Evolutionary conservation across 2,113 vertebrate genomes (phyloP).

Genomic region (Rynchops niger): DNA sequence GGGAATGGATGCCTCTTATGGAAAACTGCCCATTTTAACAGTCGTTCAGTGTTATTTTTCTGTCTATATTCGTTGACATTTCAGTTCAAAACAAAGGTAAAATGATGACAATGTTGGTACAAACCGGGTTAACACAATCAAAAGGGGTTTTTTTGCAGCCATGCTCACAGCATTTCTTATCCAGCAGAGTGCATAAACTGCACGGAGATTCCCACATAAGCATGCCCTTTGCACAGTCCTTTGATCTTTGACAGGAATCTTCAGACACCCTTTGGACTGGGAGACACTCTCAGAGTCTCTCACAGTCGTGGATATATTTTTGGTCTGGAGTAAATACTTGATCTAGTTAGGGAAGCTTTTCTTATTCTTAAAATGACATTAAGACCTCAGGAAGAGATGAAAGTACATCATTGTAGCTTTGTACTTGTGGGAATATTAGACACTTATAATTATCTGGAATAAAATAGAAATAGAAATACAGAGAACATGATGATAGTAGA

Average conservation of each 20-base stretch:
- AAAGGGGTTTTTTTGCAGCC: background rate
- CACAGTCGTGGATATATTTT: background rate
- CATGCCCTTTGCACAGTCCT: background rate
- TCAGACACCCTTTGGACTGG: slow-evolving; percentile 2
- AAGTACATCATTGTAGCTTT: background rate
- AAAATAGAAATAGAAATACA: slow-evolving; percentile 2
- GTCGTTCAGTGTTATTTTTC: background rate
- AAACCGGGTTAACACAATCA: background rate
- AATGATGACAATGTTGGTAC: background rate
- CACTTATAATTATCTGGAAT: background rate
- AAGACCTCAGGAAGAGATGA: slow-evolving; percentile 13
- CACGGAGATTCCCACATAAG: background rate
- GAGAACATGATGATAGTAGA: background rate
- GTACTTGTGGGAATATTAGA: slow-evolving; percentile 9
- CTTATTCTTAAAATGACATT: background rate
- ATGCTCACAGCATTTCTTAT: background rate
- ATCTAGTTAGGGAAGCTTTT: background rate
- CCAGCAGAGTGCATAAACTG: slow-evolving; percentile 17
- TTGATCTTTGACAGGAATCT: slow-evolving; percentile 37
- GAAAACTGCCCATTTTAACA: background rate
- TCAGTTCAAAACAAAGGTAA: background rate
- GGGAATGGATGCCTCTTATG: background rate
- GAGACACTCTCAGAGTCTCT: background rate
- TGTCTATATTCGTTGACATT: background rate
- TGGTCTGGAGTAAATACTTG: background rate